Percentiles rank a stretch among this genome's conserved stretches.
Conservation (phyloP, 2,888 invertebrate species). For the Dasysyrphus tricinctus region DNA sequence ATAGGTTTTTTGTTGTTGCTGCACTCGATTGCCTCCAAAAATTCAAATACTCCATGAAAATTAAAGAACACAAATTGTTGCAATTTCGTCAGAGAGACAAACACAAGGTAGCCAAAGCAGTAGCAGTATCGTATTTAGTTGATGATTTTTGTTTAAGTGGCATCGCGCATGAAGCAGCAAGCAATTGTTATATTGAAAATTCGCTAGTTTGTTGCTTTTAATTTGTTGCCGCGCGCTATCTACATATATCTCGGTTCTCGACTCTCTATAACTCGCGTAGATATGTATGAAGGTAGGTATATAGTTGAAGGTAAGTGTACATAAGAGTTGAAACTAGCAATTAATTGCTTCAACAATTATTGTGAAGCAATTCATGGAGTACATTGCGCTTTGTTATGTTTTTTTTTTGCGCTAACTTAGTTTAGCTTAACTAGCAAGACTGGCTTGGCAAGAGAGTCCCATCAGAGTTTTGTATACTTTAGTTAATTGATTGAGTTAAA, state of each 20-base stretch:
- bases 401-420: neutral
- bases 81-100: slow-evolving; percentile 53
- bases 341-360: slow-evolving; percentile 73
- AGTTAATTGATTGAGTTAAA: slow-evolving; percentile 71
- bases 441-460: slow-evolving; percentile 9
- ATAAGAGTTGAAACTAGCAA: slow-evolving; percentile 58
- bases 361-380: slow-evolving; percentile 61
- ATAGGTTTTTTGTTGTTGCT: slow-evolving; percentile 17
- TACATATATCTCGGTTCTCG: neutral
- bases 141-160: slow-evolving; percentile 39
- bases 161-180: slow-evolving; percentile 45
- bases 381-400: slow-evolving; percentile 23
- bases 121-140: neutral
- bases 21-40: slow-evolving; percentile 51
- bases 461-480: slow-evolving; percentile 31
- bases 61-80: slow-evolving; percentile 54
- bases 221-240: slow-evolving; percentile 48
- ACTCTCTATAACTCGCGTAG: neutral
- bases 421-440: neutral
- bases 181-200: slow-evolving; percentile 49
- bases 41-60: slow-evolving; percentile 2
- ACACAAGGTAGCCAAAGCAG: slow-evolving; percentile 16
- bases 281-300: neutral
- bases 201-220: slow-evolving; percentile 52
- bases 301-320: slow-evolving; percentile 13